phyloP scores from a whole-genome alignment of 2,888 invertebrate genomes.

The Dascillus cervinus region DNA sequence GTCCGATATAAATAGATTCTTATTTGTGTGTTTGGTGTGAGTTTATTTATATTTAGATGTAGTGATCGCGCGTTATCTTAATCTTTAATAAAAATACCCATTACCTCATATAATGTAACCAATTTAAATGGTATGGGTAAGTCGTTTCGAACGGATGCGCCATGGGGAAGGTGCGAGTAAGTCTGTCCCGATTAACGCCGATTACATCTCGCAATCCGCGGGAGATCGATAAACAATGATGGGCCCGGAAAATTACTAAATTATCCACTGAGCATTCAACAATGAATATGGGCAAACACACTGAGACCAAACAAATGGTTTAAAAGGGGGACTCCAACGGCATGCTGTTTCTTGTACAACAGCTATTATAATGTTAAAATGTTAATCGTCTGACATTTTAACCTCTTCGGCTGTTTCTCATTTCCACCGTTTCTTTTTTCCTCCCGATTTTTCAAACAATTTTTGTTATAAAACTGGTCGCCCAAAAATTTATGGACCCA shows the following conservation, averaged over 20 bases:
- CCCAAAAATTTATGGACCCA: too few species aligned
- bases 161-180: constrained; percentile 36
- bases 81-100: constrained; percentile 30
- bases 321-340: constrained; percentile 19
- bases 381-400: constrained; percentile 22
- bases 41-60: too few species aligned
- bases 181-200: constrained; percentile 37
- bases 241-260: constrained; percentile 37
- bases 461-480: too few species aligned
- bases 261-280: constrained; percentile 30
- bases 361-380: constrained; percentile 29
- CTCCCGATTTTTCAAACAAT: too few species aligned
- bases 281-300: constrained; percentile 26
- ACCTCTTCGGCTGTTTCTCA: too few species aligned
- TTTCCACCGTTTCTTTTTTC: too few species aligned
- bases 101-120: constrained; percentile 29
- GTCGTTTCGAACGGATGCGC: constrained; percentile 25
- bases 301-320: constrained; percentile 22
- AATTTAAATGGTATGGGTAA: constrained; percentile 27
- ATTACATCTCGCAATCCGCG: constrained; percentile 37
- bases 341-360: constrained; percentile 20
- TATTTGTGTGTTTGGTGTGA: too few species aligned
- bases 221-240: constrained; percentile 39
- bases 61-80: too few species aligned
- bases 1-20: too few species aligned